Evolutionary conservation across 1,140 invertebrate species (phyloP).

Genomic region (Ceratina australensis): DNA sequence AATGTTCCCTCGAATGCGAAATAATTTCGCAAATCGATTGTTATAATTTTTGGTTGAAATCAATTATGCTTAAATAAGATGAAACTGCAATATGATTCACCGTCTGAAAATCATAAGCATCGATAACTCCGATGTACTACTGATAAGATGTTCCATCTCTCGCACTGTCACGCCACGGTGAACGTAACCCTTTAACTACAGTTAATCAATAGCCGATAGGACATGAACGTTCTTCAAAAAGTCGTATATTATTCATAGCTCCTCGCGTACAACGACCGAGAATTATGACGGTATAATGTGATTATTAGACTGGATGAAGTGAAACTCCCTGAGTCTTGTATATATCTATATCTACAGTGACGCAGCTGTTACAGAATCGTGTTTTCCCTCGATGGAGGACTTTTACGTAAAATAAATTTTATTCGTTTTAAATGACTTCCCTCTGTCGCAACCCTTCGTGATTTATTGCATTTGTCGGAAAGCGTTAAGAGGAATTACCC

Average conservation of each 20-base stretch:
- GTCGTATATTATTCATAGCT: neutral
- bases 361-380: conserved; percentile 28
- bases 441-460: neutral
- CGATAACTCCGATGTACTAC: too few species aligned
- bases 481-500: neutral
- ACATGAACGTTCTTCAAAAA: too few species aligned
- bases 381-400: conserved; percentile 2
- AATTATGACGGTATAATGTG: conserved; percentile 15
- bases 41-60: too few species aligned
- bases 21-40: too few species aligned
- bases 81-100: too few species aligned
- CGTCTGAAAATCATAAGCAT: too few species aligned
- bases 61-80: too few species aligned
- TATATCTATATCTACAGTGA: conserved; percentile 3
- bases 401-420: conserved; percentile 19
- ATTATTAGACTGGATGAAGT: neutral
- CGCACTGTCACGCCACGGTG: too few species aligned
- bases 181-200: too few species aligned
- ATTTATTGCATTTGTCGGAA: conserved; percentile 3
- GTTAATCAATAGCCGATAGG: too few species aligned
- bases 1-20: neutral
- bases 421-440: conserved; percentile 11
- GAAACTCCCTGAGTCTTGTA: neutral
- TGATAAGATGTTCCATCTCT: too few species aligned
- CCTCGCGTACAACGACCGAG: neutral